Base-by-base conservation (phyloP, 2,113 vertebrate species). In the Gymnarchus niloticus region DNA sequence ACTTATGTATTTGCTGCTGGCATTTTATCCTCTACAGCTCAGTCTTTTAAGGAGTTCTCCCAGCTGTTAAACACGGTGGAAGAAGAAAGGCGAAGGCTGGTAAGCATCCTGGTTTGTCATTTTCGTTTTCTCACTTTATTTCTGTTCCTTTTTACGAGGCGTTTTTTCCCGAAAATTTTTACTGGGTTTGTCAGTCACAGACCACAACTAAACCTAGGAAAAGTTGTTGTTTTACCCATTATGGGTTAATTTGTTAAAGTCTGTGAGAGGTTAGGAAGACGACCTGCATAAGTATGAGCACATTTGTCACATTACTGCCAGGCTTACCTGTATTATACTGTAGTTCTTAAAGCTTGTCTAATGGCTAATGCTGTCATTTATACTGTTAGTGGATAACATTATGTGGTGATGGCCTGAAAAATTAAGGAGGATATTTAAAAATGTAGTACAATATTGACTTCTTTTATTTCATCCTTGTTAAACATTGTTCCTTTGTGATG, bases 11-110 rank as follows among this genome's bases (percentile, higher is more conserved):
- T 17, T 84, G 1, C 86, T 33, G 17, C 91, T 81, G 25, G 9
- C 4, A 10, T 19, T 33, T 33, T 90, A 23, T 89, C 89, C 92
- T 85, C 81, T 92, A 87, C 91, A 99, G 98, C 97, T 87, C 97
- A 97, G 85, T 99, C 98, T 23, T 90, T 99, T 78, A 99, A 99
- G 91, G 97, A 99, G 90, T 99, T 99, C 92, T 98, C 98, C 86
- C 96, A 98, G 87, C 95, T 99, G 3, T 90, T 99, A 82, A 98
- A 96, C 91, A 97, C 98, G 25, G 96, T 99, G 88, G 98, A 99
- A 90, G 98, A 99, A 88, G 98, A 99, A 88, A 95, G 98, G 88
- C 96, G 96, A 87, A 94, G 98, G 87, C 92, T 99, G 95, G 98
- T 99, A 91, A 96, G 96, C 87, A 85, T 51, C n/a, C n/a, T n/a